Evolutionary conservation across 1,140 invertebrate species (phyloP).

Genomic region (Anoplolepis gracilipes): DNA sequence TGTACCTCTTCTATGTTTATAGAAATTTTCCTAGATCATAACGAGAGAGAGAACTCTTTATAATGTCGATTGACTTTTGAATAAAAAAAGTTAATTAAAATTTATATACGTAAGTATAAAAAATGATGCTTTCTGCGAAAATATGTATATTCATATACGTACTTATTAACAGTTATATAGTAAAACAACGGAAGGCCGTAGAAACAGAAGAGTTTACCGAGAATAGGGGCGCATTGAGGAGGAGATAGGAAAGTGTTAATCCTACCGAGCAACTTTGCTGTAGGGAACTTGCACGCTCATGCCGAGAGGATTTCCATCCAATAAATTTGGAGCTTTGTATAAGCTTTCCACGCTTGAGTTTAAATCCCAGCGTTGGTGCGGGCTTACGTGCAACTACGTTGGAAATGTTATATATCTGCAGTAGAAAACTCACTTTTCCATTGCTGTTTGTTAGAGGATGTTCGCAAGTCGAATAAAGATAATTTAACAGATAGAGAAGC

Average conservation of each 20-base stretch:
- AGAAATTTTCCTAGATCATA: background rate
- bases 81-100: background rate
- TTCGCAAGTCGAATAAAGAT: conserved; percentile 32
- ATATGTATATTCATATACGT: conserved; percentile 4
- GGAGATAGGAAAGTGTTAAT: conserved; percentile 87
- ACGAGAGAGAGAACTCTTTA: background rate
- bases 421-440: conserved; percentile 67
- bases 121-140: background rate
- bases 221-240: conserved; percentile 80
- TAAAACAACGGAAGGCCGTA: conserved; percentile 33
- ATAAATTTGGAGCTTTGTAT: conserved; percentile 87
- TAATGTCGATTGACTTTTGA: background rate
- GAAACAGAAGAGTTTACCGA: conserved; percentile 71
- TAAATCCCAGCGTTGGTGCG: conserved; percentile 83
- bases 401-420: conserved; percentile 67
- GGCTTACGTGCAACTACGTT: conserved; percentile 69
- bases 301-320: conserved; percentile 85
- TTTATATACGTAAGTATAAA: background rate
- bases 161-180: conserved; percentile 25
- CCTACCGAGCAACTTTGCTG: conserved; percentile 84
- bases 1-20: background rate
- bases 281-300: conserved; percentile 84
- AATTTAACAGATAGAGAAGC: background rate
- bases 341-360: conserved; percentile 86
- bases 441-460: conserved; percentile 46